Base-by-base conservation (phyloP, 2,888 invertebrate species). In the Agapetus fuscipes region DNA sequence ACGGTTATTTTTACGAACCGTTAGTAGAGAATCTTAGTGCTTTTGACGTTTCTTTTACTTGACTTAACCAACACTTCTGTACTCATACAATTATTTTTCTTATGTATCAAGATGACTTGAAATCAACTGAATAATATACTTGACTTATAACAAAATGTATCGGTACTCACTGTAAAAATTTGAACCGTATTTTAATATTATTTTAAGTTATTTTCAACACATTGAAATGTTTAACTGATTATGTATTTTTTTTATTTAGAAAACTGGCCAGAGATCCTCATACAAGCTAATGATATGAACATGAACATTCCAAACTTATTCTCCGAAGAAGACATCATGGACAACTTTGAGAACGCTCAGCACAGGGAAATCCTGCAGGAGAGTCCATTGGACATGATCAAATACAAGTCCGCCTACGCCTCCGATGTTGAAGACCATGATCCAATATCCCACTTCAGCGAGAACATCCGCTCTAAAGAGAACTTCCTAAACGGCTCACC, bases 231-330 rank as follows among this genome's bases (percentile, higher is more conserved):
- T n/a, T n/a, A n/a, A n/a, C n/a, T n/a, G n/a, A n/a, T n/a, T n/a
- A n/a, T n/a, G n/a, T n/a, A 13, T 10, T 16, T 27, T 15, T 13
- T 12, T 29, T 17, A 62, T 60, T 9, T 58, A 69, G 70, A 69
- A 53, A 69, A 65, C 49, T 70, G 70, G 69, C 61, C 62, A 14
- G 70, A 70, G 31, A 62, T 70, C 50, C 51, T 70, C 45, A 66
- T 67, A 32, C 69, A 65, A 48, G 62, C 66, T 2, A 65, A 54
- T 49, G 62, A 63, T 43, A 39, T 31, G 14, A 59, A 63, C 52
- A 48, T 58, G 3, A 60, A 52, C 45, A 62, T 54, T 44, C 66
- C 64, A 41, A 66, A 61, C 49, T 56, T 63, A 16, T 62, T 66
- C 12, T 63, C 67, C 45, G 68, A 69, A 26, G 68, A 66, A 33